Evolutionary conservation across 2,888 invertebrate genomes (phyloP).

Genomic region (Linnaemya tessellans): DNA sequence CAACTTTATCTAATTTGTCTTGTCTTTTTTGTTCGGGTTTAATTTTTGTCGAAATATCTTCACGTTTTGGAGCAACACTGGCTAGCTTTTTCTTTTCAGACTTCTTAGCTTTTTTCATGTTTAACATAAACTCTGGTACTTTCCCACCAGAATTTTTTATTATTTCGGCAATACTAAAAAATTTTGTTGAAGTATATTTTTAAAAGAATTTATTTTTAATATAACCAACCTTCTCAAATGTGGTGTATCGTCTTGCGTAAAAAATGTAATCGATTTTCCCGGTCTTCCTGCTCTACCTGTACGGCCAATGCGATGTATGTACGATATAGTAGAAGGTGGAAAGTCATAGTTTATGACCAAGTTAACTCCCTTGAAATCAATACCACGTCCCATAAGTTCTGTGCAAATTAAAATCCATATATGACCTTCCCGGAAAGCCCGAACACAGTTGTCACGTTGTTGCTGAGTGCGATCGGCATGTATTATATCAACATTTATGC

Average conservation of each 20-base stretch:
- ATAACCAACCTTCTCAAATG: conserved; percentile 88
- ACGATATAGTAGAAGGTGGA: conserved; percentile 94
- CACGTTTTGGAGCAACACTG: conserved; percentile 86
- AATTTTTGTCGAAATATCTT: conserved; percentile 86
- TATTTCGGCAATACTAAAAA: conserved; percentile 92
- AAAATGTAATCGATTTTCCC: conserved; percentile 96
- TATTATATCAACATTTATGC: conserved; percentile 96
- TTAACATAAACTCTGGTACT: conserved; percentile 95
- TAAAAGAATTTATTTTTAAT: not conserved
- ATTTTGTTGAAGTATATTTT: not conserved
- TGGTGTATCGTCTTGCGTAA: conserved; percentile 94
- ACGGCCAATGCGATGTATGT: conserved; percentile 94
- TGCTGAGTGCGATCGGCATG: conserved; percentile 95
- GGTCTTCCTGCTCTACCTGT: conserved; percentile 96
- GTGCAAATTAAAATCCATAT: conserved; percentile 99
- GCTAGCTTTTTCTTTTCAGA: conserved; percentile 84
- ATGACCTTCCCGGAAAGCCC: conserved; percentile 94
- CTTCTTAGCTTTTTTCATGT: conserved; percentile 87
- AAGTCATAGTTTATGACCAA: conserved; percentile 99
- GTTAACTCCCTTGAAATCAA: conserved; percentile 98
- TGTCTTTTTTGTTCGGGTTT: conserved; percentile 75
- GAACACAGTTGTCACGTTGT: conserved; percentile 95
- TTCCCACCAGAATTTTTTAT: conserved; percentile 95
- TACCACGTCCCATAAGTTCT: conserved; percentile 97
- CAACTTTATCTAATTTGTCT: conserved; percentile 76